Evolutionary conservation across 2,797 vertebrate species (phyloP), one percentile per base, ranked within the genome.

Genomic region (Leptodactylus fallax): DNA sequence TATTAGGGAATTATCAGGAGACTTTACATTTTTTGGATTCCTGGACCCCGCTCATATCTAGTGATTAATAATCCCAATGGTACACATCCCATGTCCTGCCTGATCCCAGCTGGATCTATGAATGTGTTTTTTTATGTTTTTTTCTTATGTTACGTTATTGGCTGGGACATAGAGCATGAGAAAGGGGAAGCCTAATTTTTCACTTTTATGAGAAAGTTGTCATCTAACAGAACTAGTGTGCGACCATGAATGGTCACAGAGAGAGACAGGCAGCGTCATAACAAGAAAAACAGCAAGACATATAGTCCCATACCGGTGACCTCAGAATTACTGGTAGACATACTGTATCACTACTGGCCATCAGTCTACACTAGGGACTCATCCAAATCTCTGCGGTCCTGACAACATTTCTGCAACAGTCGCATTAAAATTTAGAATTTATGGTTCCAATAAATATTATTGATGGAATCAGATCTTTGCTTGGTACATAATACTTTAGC

Each of bases 141-240:
- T n/a, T n/a, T n/a, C n/a, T n/a, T n/a, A n/a, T n/a, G n/a, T n/a
- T n/a, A 61, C 47, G 1, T 63, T 78, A 45, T 80, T 10, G 21
- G 12, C 16, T 36, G 72, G 36, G 56, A 21, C 49, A 27, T 21
- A 55, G 49, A 58, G 76, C 85, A 86, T 86, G 85, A 79, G 85
- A 86, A 79, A 45, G 7, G 6, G 25, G 49, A 61, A 14, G 45
- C 11, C 13, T n/a, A 60, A 67, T 67, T 67, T 27, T 67, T 78
- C 60, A 79, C 9, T 36, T n/a, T 17, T 69, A 86, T 86, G 49
- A 56, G 85, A 86, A 79, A 69, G 25, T 17, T 60, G 78, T 61
- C 55, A 79, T 60, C 25, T 79, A 11, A 17, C 8, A 60, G n/a
- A 79, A 56, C 77, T 23, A 79, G 45, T 27, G 27, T 19, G 23